Conservation (phyloP, 2,113 vertebrate genomes). For the Syngnathus scovelli region DNA sequence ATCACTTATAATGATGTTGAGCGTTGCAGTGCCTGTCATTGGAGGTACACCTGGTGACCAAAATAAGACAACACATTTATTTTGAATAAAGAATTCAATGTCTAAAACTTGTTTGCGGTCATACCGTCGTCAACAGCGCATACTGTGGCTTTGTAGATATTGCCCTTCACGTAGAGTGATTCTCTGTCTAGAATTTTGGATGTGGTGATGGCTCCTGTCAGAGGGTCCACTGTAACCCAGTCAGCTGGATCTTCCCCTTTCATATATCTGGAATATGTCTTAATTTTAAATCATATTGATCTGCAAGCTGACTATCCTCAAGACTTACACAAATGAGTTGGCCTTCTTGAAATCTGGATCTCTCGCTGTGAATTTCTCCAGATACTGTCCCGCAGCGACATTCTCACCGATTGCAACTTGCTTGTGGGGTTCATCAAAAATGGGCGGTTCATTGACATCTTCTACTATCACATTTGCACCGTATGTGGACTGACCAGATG, state of each 20-base stretch:
- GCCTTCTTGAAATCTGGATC: constrained; percentile 37
- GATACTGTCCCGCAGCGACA: constrained; percentile 4
- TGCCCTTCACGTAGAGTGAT: constrained; percentile 43
- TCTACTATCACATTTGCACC: constrained; percentile 45
- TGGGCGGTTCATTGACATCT: constrained; percentile 61
- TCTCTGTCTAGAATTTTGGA: constrained; percentile 60
- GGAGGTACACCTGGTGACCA: constrained; percentile 49
- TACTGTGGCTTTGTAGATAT: constrained; percentile 48
- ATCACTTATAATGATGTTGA: constrained; percentile 28
- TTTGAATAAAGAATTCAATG: background rate
- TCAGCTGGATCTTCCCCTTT: constrained; percentile 52
- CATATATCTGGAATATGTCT: constrained; percentile 31
- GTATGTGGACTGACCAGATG: rapidly evolving
- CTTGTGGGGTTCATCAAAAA: constrained; percentile 27
- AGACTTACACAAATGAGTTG: constrained; percentile 49
- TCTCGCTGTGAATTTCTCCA: constrained; percentile 41
- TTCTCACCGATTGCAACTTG: constrained; percentile 30
- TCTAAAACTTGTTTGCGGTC: background rate
- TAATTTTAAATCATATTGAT: background rate
- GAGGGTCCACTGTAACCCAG: constrained; percentile 56
- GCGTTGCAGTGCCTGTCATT: constrained; percentile 51
- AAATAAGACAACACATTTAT: background rate
- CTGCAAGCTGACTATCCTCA: background rate
- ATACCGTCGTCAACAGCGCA: constrained; percentile 62
- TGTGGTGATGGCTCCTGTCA: constrained; percentile 55